Percentiles rank a stretch among this genome's conserved stretches.
Conservation (phyloP, 2,113 vertebrate genomes). For the Pelvicachromis taeniatus region DNA sequence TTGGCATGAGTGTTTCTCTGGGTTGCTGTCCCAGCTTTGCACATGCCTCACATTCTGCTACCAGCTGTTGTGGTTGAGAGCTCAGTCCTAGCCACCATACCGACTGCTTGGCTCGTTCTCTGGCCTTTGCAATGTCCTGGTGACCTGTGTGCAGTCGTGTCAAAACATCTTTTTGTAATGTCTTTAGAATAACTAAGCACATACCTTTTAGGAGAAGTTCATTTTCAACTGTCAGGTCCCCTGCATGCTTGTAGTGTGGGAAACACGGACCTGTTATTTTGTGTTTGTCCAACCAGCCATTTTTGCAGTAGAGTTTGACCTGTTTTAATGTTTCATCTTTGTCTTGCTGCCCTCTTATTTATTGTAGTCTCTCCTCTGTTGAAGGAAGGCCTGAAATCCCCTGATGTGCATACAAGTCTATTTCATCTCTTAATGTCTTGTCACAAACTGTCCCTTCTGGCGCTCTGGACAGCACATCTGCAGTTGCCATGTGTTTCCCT, state of each 20-base stretch:
- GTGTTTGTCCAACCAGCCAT: background rate
- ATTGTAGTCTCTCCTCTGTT: background rate
- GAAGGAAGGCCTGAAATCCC: background rate
- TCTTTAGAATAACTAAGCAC: background rate
- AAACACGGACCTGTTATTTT: background rate
- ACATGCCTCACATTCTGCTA: background rate
- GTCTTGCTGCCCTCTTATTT: background rate
- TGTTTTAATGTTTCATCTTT: no score
- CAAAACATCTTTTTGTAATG: background rate
- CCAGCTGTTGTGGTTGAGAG: background rate
- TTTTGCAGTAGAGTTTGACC: background rate
- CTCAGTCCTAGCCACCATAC: background rate
- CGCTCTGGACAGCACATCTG: no score
- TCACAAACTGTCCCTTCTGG: no score
- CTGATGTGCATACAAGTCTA: background rate
- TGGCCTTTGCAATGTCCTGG: background rate
- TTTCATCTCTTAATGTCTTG: background rate
- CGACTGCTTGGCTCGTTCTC: background rate
- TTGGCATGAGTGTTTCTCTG: no score
- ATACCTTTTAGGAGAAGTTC: background rate
- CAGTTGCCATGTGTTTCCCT: no score
- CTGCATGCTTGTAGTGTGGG: background rate
- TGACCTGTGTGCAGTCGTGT: background rate
- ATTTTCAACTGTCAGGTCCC: background rate
- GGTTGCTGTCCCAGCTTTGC: no score